These are phyloP conservation scores for Aethes cnicana DNA, from an alignment of 2,888 invertebrate genomes.

Conservation along the genomic window DNA sequence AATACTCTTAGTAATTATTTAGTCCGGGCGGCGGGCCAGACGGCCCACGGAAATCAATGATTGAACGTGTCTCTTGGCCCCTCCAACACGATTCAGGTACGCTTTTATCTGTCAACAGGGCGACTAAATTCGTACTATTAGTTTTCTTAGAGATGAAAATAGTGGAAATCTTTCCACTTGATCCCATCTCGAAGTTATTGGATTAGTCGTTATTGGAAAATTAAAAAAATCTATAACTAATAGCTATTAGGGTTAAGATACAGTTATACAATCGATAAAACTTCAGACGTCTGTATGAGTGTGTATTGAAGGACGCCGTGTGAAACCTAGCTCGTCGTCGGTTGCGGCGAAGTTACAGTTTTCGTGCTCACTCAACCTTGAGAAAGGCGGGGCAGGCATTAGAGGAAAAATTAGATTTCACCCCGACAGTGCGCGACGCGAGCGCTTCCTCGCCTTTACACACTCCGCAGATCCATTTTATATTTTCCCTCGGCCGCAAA, in stretches of 20 bases:
- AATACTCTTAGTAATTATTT: no score
- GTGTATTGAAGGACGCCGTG: slow-evolving; percentile 4
- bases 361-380: slow-evolving; percentile 69
- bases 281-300: background rate
- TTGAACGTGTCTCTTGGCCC: slow-evolving; percentile 34
- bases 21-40: slow-evolving; percentile 33
- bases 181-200: no score
- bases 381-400: slow-evolving; percentile 61
- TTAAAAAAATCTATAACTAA: no score
- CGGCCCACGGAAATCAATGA: slow-evolving; percentile 41
- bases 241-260: no score
- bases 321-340: slow-evolving; percentile 43
- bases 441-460: slow-evolving; percentile 58
- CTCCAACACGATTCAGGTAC: slow-evolving; percentile 14
- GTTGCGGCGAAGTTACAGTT: slow-evolving; percentile 61
- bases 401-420: slow-evolving; percentile 78
- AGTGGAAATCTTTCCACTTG: no score
- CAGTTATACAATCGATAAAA: background rate
- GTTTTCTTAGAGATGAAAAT: background rate
- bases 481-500: slow-evolving; percentile 54
- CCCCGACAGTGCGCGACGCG: slow-evolving; percentile 58
- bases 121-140: slow-evolving; percentile 4
- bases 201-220: no score
- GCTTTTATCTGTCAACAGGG: slow-evolving; percentile 14
- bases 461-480: slow-evolving; percentile 60